Base-by-base conservation (phyloP, 2,888 invertebrate genomes). In the Leucophenga montana region DNA sequence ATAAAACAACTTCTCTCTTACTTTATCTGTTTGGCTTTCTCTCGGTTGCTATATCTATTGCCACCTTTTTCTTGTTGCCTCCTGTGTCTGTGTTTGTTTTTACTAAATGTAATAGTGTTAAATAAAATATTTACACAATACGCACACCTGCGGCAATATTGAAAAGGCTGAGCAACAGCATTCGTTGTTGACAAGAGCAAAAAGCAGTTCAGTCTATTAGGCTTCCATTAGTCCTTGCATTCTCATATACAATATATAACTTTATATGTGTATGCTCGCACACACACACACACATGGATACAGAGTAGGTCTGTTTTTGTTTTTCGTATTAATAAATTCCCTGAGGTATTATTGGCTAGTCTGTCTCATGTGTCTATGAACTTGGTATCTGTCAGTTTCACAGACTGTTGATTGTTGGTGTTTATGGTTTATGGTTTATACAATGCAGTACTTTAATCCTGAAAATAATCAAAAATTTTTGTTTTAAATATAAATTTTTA, bases 51-150 rank as follows among this genome's bases (percentile, higher is more conserved):
- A 18, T 68, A 18, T 50, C 53, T 16, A 50, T 18, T 44, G 33
- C 11, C 16, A 8, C 14, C 22, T 20, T 11, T 13, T 59, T 44
- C 56, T 53, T 16, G 54, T 44, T 54, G 53, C 18, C 16, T 53
- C 16, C 27, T 54, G 65, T 67, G 67, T 8, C 59, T 57, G 64
- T 64, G 20, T 54, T 54, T 57, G 56, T 14, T 50, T 48, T 22
- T 50, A 61, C 56, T 48, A 82, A 77, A 77, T 82, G 80, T 75
- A 79, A 85, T 82, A 78, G 85, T 82, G 80, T 69, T 78, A 77
- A 73, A 64, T 73, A 76, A 79, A 84, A 84, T 85, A 82, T 84
- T 85, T 80, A 78, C 80, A 78, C 85, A 82, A 75, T 76, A 74
- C 76, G 67, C 69, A 69, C 71, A 76, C 77, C 83, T 78, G 74